Evolutionary conservation across 2,797 vertebrate species (phyloP), one percentile per base, ranked within the genome.

Genomic region (Argentina silus): DNA sequence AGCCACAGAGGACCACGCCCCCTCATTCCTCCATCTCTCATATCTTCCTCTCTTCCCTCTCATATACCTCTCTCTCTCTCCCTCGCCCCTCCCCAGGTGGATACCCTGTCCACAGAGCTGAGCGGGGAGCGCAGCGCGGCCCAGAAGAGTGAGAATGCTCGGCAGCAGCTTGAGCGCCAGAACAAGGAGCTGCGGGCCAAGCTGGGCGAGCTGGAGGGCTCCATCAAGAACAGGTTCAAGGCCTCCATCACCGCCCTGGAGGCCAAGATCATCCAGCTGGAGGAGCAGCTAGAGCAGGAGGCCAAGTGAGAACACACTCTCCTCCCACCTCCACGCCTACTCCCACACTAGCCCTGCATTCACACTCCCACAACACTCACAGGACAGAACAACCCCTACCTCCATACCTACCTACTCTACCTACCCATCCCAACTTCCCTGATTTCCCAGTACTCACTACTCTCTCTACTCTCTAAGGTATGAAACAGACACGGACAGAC

Each of bases 201-300:
- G 85, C 95, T 99, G 78, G 95, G 97, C 72, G 98, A 99, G 70
- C 92, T 99, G 80, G 98, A 99, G 87, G 96, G 96, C 0, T 95
- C 97, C 0, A 94, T 99, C 79, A 99, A 99, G 90, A 97, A 94
- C 72, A 94, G 97, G 78, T 99, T 98, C 93, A 99, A 98, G 91
- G 95, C 96, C 72, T 95, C 96, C 2, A 97, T 99, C 89, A 88
- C 96, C 0, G 94, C 96, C 62, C 90, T 99, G 74, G 98, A 99
- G 90, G 95, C 96, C 79, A 99, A 99, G 93, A 97, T 98, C 21
- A 89, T 88, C 15, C 97, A 98, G 85, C 92, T 99, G 76, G 98
- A 99, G 85, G 98, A 99, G 55, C 98, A 99, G 89, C 93, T 99
- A 12, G 98, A 99, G 88, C 97, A 99, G 89, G 98, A 99, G 88